Percentiles rank a stretch among this genome's conserved stretches.
Evolutionary conservation across 2,888 invertebrate species (phyloP).

Genomic region (Caenorhabditis sulstoni): DNA sequence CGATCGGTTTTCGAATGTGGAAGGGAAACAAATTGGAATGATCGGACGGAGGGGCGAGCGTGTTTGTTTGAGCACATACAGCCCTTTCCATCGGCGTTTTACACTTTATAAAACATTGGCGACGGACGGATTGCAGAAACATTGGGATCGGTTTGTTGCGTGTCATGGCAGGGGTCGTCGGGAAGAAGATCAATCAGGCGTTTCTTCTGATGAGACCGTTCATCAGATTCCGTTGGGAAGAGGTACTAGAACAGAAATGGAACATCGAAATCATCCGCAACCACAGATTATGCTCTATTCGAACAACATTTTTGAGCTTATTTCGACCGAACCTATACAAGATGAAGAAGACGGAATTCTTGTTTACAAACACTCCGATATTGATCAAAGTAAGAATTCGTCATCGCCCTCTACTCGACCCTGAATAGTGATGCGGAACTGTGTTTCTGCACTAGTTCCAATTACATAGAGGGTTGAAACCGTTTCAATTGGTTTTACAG

Average conservation of each 20-base stretch:
- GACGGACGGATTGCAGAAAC: constrained; percentile 85
- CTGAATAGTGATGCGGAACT: constrained; percentile 23
- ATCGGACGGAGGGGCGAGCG: constrained; percentile 81
- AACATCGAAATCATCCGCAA: neutral
- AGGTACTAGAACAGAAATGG: constrained; percentile 84
- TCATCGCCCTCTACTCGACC: neutral
- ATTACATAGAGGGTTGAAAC: constrained; percentile 3
- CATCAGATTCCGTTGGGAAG: constrained; percentile 94
- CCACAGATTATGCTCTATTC: constrained; percentile 90
- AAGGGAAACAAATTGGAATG: constrained; percentile 73
- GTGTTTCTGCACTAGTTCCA: neutral
- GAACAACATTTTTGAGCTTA: constrained; percentile 96
- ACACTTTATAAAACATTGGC: constrained; percentile 42
- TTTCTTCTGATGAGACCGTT: constrained; percentile 93
- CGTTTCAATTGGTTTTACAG: constrained; percentile 51
- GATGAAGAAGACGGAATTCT: constrained; percentile 66
- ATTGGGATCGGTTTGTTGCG: constrained; percentile 91
- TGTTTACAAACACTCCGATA: constrained; percentile 61
- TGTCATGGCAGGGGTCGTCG: constrained; percentile 90
- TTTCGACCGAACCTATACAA: constrained; percentile 87
- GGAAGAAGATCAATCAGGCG: constrained; percentile 92
- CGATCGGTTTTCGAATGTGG: constrained; percentile 28
- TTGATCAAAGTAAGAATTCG: constrained; percentile 60
- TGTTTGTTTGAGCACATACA: constrained; percentile 50
- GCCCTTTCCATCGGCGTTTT: constrained; percentile 10